Conservation (phyloP, 2,888 invertebrate species). For the Tinea semifulvella region DNA sequence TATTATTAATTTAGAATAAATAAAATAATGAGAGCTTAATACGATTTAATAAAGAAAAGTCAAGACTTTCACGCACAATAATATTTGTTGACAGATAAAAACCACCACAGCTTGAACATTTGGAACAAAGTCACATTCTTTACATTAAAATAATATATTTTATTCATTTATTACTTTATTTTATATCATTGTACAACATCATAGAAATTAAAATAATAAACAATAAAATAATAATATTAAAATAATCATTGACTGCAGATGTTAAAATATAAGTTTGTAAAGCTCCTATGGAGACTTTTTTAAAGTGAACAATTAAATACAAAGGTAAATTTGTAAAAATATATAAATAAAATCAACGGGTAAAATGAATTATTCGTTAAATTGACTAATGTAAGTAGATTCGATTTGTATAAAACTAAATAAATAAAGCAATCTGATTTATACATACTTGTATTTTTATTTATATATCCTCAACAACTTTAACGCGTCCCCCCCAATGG, state of each 20-base stretch:
- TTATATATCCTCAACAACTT: slow-evolving; percentile 22
- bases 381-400: slow-evolving; percentile 66
- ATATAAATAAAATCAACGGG: slow-evolving; percentile 44
- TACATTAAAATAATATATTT: neutral
- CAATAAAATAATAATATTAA: slow-evolving; percentile 23
- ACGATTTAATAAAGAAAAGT: neutral
- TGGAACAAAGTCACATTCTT: neutral
- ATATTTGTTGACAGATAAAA: neutral
- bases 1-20: neutral
- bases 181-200: slow-evolving; percentile 4
- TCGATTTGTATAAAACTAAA: slow-evolving; percentile 66
- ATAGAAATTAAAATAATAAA: neutral
- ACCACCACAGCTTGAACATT: neutral
- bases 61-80: slow-evolving; percentile 3
- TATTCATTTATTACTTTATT: neutral
- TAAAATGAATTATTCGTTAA: slow-evolving; percentile 61
- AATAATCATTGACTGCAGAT: slow-evolving; percentile 47
- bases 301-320: slow-evolving; percentile 50
- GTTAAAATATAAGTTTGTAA: slow-evolving; percentile 60
- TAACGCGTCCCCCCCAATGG: too few relatives aligned
- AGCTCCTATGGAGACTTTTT: slow-evolving; percentile 63
- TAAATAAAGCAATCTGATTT: slow-evolving; percentile 68
- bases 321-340: slow-evolving; percentile 64
- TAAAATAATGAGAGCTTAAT: slow-evolving; percentile 8
- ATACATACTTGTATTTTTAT: slow-evolving; percentile 54